A percentile compares a stretch with the other conserved stretches of the same genome.
phyloP scores from a whole-genome alignment of 2,113 vertebrate genomes.

The Pollimyrus isidori region DNA sequence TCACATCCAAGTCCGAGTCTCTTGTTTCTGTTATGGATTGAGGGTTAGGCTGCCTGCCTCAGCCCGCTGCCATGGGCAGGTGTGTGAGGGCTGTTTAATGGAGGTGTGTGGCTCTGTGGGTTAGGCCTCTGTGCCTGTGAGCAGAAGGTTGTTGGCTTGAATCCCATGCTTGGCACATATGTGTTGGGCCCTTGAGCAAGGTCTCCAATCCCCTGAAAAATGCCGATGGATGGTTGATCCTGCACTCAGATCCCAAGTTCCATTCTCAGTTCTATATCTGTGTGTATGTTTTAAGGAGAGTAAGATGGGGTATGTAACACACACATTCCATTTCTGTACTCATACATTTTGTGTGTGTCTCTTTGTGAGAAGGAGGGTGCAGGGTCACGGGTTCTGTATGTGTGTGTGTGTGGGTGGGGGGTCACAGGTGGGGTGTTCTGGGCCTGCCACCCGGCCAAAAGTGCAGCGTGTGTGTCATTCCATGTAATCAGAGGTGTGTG shows the following conservation, averaged over 20 bases:
- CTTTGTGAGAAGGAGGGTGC: background rate
- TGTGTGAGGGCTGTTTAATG: background rate
- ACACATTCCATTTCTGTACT: background rate
- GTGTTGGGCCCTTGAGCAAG: background rate
- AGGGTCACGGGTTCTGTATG: background rate
- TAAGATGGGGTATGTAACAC: background rate
- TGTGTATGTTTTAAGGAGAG: background rate
- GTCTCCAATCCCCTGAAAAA: background rate
- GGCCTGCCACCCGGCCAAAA: background rate
- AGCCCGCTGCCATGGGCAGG: background rate
- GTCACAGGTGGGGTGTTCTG: background rate
- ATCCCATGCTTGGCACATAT: background rate
- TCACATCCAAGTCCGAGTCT: background rate
- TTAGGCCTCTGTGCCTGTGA: background rate
- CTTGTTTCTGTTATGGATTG: background rate
- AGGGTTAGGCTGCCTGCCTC: background rate
- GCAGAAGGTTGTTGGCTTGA: background rate
- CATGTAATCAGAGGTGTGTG: background rate
- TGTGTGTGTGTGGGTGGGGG: background rate
- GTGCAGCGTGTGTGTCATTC: background rate
- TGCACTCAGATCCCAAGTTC: background rate
- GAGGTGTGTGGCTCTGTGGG: background rate
- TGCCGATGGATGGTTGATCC: background rate
- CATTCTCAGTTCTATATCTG: background rate
- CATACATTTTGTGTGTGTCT: background rate